Evolutionary conservation across 2,888 invertebrate species (phyloP), one percentile per base, ranked within the genome.

Genomic region (Dicycla oo): DNA sequence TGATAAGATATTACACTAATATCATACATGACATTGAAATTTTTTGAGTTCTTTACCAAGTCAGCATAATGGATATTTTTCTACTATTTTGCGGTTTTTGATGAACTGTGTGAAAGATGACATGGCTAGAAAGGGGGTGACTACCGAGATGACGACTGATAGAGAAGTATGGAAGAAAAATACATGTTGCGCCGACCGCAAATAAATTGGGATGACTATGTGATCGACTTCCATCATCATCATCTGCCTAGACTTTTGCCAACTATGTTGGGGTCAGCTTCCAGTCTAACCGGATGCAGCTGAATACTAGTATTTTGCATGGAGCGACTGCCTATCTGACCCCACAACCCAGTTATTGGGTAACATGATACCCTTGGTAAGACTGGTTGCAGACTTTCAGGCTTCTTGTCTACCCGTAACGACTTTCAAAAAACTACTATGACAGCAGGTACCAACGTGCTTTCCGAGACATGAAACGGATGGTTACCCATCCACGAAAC

Each of bases 231-330:
- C 47, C 47, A n/a, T 8, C 3, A 26, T 40, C 26, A 26, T 15
- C 0, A 5, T 2, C 34, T 7, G 23, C 4, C 0, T 2, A 23
- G 5, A n/a, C 8, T 0, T 23, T 38, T 54, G 13, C 0, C 1
- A 23, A 54, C 15, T 57, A 57, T 26, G 10, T 26, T 10, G 20
- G 8, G 15, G 10, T 15, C n/a, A 2, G 26, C 20, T 40, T 20
- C 57, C 10, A 56, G 38, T 20, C 3, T 26, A 34, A 8, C 57
- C 10, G n/a, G 47, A 49, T 49, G 47, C 47, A 10, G 11, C n/a
- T 49, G 49, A n/a, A n/a, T 47, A 47, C n/a, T 3, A 10, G 47
- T 47, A 47, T 47, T 47, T 47, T 20, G n/a, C 47, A 47, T 47
- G 20, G 47, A 47, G 47, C 3, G 47, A 47, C 47, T 47, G 20